These are phyloP conservation scores for Chrysaora quinquecirrha DNA, from an alignment of 30 jellyfish, hydroid and myxozoan genomes.

Conservation along the genomic window DNA sequence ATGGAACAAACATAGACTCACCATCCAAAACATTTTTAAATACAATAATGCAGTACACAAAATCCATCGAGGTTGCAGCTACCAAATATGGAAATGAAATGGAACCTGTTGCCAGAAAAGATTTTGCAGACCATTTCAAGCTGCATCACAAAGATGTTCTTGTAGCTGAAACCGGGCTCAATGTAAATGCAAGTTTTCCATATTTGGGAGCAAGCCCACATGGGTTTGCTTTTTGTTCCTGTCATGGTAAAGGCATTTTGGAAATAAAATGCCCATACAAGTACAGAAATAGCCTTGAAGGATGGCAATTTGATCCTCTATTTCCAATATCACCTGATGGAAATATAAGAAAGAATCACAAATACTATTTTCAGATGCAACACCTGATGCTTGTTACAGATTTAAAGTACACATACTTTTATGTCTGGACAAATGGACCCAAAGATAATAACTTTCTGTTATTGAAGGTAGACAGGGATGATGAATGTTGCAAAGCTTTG, in stretches of 20 bases:
- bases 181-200: not conserved
- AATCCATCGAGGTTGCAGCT: slow-evolving; percentile 21
- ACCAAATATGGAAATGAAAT: slow-evolving; percentile 33
- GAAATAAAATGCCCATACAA: slow-evolving; percentile 51
- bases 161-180: not conserved
- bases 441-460: not conserved
- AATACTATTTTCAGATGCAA: slow-evolving; percentile 52
- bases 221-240: not conserved
- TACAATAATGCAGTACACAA: slow-evolving; percentile 17
- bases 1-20: slow-evolving; percentile 19
- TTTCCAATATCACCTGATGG: slow-evolving; percentile 16
- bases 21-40: slow-evolving; percentile 24
- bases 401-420: slow-evolving; percentile 18
- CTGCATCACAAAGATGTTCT: not conserved
- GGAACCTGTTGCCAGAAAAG: slow-evolving; percentile 44
- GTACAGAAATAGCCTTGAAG: slow-evolving; percentile 35
- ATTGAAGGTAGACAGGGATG: slow-evolving; percentile 14
- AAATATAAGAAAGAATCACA: slow-evolving; percentile 18
- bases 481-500: slow-evolving; percentile 20
- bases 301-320: slow-evolving; percentile 38
- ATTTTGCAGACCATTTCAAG: not conserved
- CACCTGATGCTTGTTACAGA: slow-evolving; percentile 25
- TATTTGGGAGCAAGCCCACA: not conserved
- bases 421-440: slow-evolving; percentile 12
- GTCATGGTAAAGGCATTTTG: not conserved